phyloP scores from a whole-genome alignment of 2,113 vertebrate genomes.

The Chloropsis hardwickii region DNA sequence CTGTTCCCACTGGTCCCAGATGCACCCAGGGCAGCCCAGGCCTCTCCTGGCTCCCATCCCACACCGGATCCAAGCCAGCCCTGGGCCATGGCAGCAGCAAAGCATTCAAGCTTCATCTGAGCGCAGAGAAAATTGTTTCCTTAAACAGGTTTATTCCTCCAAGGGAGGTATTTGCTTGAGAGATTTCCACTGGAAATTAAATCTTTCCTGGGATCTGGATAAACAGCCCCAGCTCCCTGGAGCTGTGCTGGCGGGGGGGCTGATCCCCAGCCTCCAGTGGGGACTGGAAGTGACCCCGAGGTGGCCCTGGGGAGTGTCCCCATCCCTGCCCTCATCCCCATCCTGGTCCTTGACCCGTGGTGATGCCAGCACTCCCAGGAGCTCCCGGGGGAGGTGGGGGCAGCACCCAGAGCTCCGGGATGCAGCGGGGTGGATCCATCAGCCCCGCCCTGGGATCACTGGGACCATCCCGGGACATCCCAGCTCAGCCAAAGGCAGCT shows the following conservation, averaged over 20 bases:
- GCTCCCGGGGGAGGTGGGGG: rapidly evolving
- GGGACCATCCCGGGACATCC: neutral
- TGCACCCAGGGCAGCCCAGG: neutral
- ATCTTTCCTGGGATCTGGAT: neutral
- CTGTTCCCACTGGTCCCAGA: too few species aligned
- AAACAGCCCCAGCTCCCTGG: neutral
- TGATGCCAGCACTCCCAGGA: rapidly evolving
- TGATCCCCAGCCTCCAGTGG: neutral
- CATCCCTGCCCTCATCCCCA: neutral
- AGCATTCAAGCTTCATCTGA: neutral
- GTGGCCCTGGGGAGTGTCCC: neutral
- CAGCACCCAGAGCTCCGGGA: neutral
- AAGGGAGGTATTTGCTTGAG: slow-evolving; percentile 47
- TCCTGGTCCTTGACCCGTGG: rapidly evolving
- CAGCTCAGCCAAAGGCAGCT: neutral
- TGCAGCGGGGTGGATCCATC: rapidly evolving
- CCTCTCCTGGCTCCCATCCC: neutral
- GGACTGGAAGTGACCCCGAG: neutral
- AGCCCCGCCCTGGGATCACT: rapidly evolving
- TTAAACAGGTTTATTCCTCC: slow-evolving; percentile 51
- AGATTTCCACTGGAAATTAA: slow-evolving; percentile 34
- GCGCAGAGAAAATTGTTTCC: slow-evolving; percentile 33
- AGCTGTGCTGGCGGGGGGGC: neutral
- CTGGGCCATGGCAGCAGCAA: neutral
- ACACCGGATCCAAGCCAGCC: rapidly evolving